These are phyloP conservation scores for Mylabris sibirica DNA, from an alignment of 2,888 invertebrate genomes.

Conservation along the genomic window DNA sequence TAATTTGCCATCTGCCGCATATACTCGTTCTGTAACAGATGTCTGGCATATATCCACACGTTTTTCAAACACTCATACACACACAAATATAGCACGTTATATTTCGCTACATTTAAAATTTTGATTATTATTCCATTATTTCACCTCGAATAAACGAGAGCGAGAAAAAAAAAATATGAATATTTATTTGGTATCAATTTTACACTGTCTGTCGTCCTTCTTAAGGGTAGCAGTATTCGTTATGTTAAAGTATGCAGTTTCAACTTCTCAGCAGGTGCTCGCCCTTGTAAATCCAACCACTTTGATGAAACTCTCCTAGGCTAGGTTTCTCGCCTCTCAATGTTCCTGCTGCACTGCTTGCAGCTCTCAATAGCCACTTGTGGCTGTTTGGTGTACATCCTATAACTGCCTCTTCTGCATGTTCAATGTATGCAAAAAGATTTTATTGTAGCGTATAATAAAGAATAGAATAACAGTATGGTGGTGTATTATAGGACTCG, in stretches of 20 bases:
- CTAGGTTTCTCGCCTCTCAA: conserved; percentile 24
- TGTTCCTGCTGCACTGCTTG: conserved; percentile 50
- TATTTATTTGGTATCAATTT: not conserved
- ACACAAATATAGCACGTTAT: not conserved
- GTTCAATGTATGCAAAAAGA: not conserved
- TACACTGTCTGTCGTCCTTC: not conserved
- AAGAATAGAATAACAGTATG: not conserved
- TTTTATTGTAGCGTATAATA: too few species aligned
- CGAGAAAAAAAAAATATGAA: not conserved
- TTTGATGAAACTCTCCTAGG: conserved; percentile 30
- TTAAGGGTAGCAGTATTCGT: conserved; percentile 24
- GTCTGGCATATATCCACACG: conserved; percentile 37
- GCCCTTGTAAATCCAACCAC: conserved; percentile 21
- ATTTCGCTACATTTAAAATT: not conserved
- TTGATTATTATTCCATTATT: not conserved
- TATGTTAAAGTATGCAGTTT: conserved; percentile 22
- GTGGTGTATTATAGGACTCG: too few species aligned
- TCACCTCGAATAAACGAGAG: too few species aligned
- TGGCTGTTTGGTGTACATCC: conserved; percentile 47
- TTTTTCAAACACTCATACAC: not conserved
- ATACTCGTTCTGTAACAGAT: conserved; percentile 43
- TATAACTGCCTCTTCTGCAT: not conserved
- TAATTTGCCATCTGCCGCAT: conserved; percentile 45
- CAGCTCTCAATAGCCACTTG: conserved; percentile 60
- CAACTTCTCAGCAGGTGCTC: conserved; percentile 27